Evolutionary conservation across 2,888 invertebrate genomes (phyloP), one percentile per base, ranked within the genome.

Genomic region (Meghimatium bilineatum): DNA sequence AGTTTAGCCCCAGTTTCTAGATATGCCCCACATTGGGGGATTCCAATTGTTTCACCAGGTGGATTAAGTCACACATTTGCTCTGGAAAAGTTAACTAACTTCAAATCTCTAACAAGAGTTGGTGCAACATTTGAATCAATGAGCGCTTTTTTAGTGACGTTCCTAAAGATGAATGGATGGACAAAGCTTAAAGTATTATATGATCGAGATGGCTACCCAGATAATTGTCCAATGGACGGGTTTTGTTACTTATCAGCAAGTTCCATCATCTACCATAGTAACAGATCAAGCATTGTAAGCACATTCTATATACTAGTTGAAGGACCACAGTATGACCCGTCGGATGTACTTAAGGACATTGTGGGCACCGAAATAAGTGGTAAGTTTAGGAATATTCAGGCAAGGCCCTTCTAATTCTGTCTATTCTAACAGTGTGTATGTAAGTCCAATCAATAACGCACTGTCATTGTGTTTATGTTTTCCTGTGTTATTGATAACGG

Each of bases 21-120:
- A 84, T 95, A 97, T 79, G 97, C 97, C 0, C 97, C 97, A 2
- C 97, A 96, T 93, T 97, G 97, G 97, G 97, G 97, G 93, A 96
- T 96, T 0, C 97, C 97, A 0, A 96, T 97, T 88, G 97, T 97
- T 89, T 97, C 97, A 23, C 90, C 93, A 8, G 93, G 93, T 3
- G 93, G 92, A 5, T 87, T 93, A 80, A 92, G 92, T 8, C 89
- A 91, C 75, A 92, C 92, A 81, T 93, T 93, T 84, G 89, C 89
- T 17, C 83, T 81, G 26, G 86, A 89, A 38, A 90, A 90, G 88
- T 80, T 86, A 74, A 60, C 85, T 0, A 89, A 90, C 56, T 91
- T 87, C 76, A 75, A 76, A 12, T 87, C 89, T 0, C 80, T 91
- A 56, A 91, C 91, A 23, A 85, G 93, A 44, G 88, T 92, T 0